phyloP scores from a whole-genome alignment of 2,113 vertebrate species.

The Chamaetylas fuelleborni region DNA sequence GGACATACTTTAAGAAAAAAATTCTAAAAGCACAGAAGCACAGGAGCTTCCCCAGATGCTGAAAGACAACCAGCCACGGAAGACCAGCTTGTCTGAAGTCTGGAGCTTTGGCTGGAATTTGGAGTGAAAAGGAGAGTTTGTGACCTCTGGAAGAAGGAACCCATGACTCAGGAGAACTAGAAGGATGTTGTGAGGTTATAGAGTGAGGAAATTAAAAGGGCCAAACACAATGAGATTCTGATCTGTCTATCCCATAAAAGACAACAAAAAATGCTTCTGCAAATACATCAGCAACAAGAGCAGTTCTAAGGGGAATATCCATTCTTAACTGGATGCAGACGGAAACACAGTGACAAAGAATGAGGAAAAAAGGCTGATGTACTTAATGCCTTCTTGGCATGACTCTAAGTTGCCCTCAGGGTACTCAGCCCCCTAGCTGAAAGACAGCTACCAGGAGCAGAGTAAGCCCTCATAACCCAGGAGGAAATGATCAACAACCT shows the following conservation, averaged over 20 bases:
- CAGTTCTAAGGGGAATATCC: background rate
- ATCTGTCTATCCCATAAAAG: accelerated
- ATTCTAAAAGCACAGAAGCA: background rate
- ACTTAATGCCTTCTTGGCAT: background rate
- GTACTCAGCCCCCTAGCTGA: no score
- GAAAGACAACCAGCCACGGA: background rate
- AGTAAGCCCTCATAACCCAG: background rate
- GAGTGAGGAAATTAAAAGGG: background rate
- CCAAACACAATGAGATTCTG: background rate
- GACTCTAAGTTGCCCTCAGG: background rate
- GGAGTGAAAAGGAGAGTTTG: background rate
- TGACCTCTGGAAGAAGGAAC: background rate
- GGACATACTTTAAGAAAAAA: background rate
- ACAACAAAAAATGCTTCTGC: background rate
- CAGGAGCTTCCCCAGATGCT: background rate
- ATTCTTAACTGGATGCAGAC: background rate
- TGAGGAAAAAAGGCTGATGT: background rate
- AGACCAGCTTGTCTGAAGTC: background rate
- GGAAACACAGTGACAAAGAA: background rate
- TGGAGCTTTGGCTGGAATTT: background rate
- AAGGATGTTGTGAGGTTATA: background rate
- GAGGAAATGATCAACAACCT: background rate
- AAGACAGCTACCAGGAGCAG: background rate
- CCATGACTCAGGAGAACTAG: background rate
- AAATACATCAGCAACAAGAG: background rate